These are phyloP conservation scores for Pyrrhopygopsis socrates DNA, from an alignment of 2,888 invertebrate species.

Conservation along the genomic window DNA sequence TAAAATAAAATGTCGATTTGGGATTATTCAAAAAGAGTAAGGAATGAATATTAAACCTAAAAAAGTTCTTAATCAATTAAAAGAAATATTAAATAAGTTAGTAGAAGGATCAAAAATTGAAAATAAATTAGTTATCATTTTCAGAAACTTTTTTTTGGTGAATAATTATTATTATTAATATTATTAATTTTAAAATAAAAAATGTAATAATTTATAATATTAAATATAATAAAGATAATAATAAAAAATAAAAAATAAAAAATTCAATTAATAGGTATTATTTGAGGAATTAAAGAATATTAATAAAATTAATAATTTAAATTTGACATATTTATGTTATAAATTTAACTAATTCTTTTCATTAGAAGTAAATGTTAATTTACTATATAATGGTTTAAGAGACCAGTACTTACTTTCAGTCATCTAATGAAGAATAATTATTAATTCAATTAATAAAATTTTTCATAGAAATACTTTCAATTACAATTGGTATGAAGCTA, in stretches of 20 bases:
- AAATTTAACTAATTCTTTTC: constrained; percentile 95
- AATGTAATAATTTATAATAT: constrained; percentile 94
- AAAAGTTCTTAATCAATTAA: constrained; percentile 96
- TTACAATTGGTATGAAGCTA: constrained; percentile 96
- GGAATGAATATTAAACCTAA: constrained; percentile 94
- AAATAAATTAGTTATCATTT: constrained; percentile 97
- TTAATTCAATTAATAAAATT: constrained; percentile 95
- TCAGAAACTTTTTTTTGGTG: constrained; percentile 88
- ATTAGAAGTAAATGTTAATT: constrained; percentile 96
- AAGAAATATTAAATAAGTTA: constrained; percentile 92
- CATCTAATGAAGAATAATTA: constrained; percentile 95
- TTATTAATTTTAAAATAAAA: constrained; percentile 88
- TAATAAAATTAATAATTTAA: constrained; percentile 95
- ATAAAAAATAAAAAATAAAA: constrained; percentile 92
- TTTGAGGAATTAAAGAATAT: constrained; percentile 97
- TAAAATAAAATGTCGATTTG: constrained; percentile 93
- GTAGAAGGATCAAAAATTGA: constrained; percentile 96
- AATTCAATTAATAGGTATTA: constrained; percentile 96
- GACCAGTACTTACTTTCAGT: constrained; percentile 97
- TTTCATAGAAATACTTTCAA: constrained; percentile 80
- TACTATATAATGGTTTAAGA: constrained; percentile 97
- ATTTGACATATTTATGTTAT: constrained; percentile 96
- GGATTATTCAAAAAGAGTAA: constrained; percentile 94
- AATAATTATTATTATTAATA: constrained; percentile 83
- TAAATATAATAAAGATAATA: constrained; percentile 93